A percentile compares a stretch with the other conserved stretches of the same genome.
phyloP scores from a whole-genome alignment of 2,113 vertebrate species.

The Oreotrochilus melanogaster region DNA sequence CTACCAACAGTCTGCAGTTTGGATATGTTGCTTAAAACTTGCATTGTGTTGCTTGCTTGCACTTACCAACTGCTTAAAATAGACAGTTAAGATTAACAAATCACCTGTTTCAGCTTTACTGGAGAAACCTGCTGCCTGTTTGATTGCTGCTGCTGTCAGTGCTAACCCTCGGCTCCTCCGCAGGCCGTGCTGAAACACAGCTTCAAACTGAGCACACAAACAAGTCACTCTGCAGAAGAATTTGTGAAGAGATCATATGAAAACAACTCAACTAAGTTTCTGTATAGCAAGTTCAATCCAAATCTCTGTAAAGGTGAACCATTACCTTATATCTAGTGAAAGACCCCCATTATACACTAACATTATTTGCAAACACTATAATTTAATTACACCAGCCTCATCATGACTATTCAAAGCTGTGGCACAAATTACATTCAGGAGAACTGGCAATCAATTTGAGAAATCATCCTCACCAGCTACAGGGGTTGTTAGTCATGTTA shows the following conservation, averaged over 20 bases:
- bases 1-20: not conserved
- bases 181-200: conserved; percentile 94
- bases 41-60: not conserved
- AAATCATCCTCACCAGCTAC: not conserved
- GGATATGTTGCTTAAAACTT: not conserved
- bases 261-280: not conserved
- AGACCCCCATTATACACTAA: not conserved
- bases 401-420: not conserved
- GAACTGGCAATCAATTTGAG: not conserved
- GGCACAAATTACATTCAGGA: not conserved
- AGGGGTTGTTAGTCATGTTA: not conserved
- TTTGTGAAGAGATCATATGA: not conserved
- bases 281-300: not conserved
- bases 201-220: conserved; percentile 96
- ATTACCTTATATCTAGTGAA: not conserved
- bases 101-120: conserved; percentile 93
- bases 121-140: conserved; percentile 94
- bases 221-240: conserved; percentile 91
- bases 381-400: not conserved
- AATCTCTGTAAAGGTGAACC: not conserved
- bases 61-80: not conserved
- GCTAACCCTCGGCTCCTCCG: conserved; percentile 92
- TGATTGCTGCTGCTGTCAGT: conserved; percentile 93
- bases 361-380: not conserved
- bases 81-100: accelerated